Conservation (phyloP, 1,140 invertebrate species). For the Halictus rubicundus region DNA sequence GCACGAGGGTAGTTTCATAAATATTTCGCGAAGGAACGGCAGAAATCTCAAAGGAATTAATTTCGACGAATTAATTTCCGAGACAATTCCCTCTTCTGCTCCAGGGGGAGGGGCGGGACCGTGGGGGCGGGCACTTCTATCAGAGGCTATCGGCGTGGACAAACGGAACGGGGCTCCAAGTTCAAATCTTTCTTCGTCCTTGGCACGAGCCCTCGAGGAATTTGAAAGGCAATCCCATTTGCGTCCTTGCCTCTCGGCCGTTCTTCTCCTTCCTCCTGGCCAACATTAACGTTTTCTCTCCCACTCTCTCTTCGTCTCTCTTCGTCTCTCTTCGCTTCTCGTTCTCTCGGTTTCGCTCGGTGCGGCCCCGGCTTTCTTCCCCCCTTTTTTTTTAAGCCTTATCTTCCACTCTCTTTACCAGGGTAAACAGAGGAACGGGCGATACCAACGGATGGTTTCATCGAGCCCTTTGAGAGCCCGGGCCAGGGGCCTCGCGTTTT, state of each 20-base stretch:
- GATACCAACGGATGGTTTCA: slow-evolving; percentile 61
- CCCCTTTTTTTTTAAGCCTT: slow-evolving; percentile 34
- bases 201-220: slow-evolving; percentile 64
- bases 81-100: slow-evolving; percentile 32
- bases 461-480: slow-evolving; percentile 65
- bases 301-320: slow-evolving; percentile 1
- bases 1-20: not conserved
- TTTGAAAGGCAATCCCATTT: slow-evolving; percentile 73
- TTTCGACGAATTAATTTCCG: slow-evolving; percentile 40
- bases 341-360: not conserved
- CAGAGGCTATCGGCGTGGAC: slow-evolving; percentile 42
- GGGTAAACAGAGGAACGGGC: slow-evolving; percentile 46
- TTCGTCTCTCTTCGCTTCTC: slow-evolving; percentile 13
- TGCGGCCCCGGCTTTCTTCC: not conserved
- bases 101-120: not conserved
- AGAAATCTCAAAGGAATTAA: slow-evolving; percentile 30
- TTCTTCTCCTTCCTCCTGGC: not conserved
- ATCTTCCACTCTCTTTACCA: slow-evolving; percentile 34
- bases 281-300: slow-evolving; percentile 28
- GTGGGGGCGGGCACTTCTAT: slow-evolving; percentile 13
- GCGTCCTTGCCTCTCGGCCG: slow-evolving; percentile 41
- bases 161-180: slow-evolving; percentile 49
- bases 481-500: slow-evolving; percentile 11
- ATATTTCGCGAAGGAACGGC: not conserved
- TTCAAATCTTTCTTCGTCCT: slow-evolving; percentile 59